Conservation (phyloP, 2,888 invertebrate species). For the Lasioglossum zephyrum region DNA sequence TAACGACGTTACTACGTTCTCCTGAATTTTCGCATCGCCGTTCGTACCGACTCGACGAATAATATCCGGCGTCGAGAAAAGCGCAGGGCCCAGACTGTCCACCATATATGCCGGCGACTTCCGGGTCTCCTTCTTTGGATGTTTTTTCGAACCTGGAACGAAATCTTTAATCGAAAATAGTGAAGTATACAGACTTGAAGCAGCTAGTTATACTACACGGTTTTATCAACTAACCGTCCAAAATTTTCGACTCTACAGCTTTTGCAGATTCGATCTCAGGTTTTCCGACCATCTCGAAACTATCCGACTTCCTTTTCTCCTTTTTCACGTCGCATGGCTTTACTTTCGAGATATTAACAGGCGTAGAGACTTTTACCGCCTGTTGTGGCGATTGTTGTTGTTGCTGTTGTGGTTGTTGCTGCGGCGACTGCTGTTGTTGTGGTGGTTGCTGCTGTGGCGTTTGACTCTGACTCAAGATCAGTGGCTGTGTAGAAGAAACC, state of each 20-base stretch:
- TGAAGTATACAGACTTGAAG: neutral
- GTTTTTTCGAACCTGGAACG: constrained; percentile 77
- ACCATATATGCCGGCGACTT: constrained; percentile 88
- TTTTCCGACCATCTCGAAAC: constrained; percentile 62
- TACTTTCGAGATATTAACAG: constrained; percentile 75
- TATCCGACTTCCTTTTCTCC: constrained; percentile 77
- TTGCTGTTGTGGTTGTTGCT: neutral
- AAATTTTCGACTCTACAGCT: constrained; percentile 61
- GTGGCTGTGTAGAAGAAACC: constrained; percentile 52
- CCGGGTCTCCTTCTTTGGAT: constrained; percentile 83
- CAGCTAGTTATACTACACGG: neutral
- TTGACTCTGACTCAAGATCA: constrained; percentile 39
- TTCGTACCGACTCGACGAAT: constrained; percentile 88
- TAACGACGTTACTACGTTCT: constrained; percentile 76
- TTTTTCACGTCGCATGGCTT: constrained; percentile 78
- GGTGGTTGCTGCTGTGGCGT: constrained; percentile 13
- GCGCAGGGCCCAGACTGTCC: constrained; percentile 86
- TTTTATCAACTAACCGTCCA: constrained; percentile 61
- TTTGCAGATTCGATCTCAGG: constrained; percentile 67
- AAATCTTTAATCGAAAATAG: neutral
- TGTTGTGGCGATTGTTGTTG: constrained; percentile 32
- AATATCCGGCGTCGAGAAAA: constrained; percentile 92
- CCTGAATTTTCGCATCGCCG: constrained; percentile 82
- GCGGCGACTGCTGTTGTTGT: neutral
- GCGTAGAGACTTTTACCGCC: constrained; percentile 39